Base-by-base conservation (phyloP, 2,797 vertebrate genomes). In the Lutjanus campechanus region DNA sequence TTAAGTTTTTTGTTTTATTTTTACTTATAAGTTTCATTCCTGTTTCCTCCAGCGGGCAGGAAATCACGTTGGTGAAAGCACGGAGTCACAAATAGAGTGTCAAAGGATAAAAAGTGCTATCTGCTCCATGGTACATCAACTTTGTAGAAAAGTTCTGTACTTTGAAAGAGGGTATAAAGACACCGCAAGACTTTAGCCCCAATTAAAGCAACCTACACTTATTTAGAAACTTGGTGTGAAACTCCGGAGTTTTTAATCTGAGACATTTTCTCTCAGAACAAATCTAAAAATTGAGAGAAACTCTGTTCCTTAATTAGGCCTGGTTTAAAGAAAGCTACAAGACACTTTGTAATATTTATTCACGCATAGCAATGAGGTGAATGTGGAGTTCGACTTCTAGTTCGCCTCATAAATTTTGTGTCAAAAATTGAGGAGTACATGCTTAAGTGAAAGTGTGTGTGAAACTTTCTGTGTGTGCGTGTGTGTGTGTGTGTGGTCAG, bases 281-380 rank as follows among this genome's bases (percentile, higher is more conserved):
- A 81, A 87, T 81, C 64, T 41, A 56, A 67, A 90, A 87, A 85
- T 22, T 25, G 58, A 67, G 56, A 60, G 54, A 83, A 77, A 87
- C 54, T 83, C 43, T 53, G 19, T 74, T 83, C 69, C 66, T 77
- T 92, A 91, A 93, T 92, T 90, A 88, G 74, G 62, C 44, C 69
- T n/a, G 53, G 70, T 84, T 85, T 77, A 73, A 82, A 79, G 67
- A 77, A 79, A 79, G 56, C 81, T 83, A 61, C n/a, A 6, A 77
- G 29, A 87, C 73, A 73, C 69, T 82, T 70, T 76, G 46, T 69
- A 67, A 79, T 81, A 80, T 85, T 79, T 81, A 84, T 83, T 85
- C 81, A 83, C 13, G 50, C 78, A 74, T 68, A 66, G 67, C 70
- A 69, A 54, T 53, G 54, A 83, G 69, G 73, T 72, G 58, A 81